Base-by-base conservation (phyloP, 2,888 invertebrate genomes). In the Eledona agricola region DNA sequence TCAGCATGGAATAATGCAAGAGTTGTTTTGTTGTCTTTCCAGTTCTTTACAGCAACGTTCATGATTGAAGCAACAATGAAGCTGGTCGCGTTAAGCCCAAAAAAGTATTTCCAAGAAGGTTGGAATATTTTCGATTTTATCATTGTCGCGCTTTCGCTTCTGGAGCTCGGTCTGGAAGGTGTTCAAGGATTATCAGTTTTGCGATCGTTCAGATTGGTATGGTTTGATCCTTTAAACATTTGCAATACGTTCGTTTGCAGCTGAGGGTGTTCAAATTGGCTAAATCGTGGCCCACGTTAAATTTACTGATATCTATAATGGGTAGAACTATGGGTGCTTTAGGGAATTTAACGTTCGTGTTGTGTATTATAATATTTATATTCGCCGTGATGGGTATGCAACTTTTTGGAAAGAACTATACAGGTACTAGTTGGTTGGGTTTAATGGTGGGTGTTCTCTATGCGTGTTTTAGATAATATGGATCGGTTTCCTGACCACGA, bases 371-470 rank as follows among this genome's bases (percentile, higher is more conserved):
- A 82, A 95, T 97, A 83, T 97, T 97, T 86, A 97, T 97, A 80
- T 97, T 97, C 82, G 97, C 97, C 80, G 96, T 97, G 73, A 96
- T 97, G 96, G 97, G 97, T 76, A 97, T 96, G 94, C 96, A 97
- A 81, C 85, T 97, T 71, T 97, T 97, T 81, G 95, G 95, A 70
- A 91, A 93, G 81, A 92, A 93, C 79, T 96, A 96, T 77, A 85
- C 85, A 78, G 90, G 90, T 89, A 42, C 29, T 3, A n/a, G n/a
- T n/a, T n/a, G n/a, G 20, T 19, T 5, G n/a, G n/a, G n/a, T n/a
- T 19, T n/a, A 19, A n/a, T 19, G 4, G 12, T 51, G 17, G 35
- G 5, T 50, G 13, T 49, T 42, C 15, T 4, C 2, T 3, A 16
- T n/a, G 32, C 10, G 2, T 37, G 32, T 40, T 51, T n/a, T 23